Percentiles rank a stretch among this genome's conserved stretches.
Evolutionary conservation across 2,113 vertebrate species (phyloP).

Genomic region (Craseonycteris thonglongyai): DNA sequence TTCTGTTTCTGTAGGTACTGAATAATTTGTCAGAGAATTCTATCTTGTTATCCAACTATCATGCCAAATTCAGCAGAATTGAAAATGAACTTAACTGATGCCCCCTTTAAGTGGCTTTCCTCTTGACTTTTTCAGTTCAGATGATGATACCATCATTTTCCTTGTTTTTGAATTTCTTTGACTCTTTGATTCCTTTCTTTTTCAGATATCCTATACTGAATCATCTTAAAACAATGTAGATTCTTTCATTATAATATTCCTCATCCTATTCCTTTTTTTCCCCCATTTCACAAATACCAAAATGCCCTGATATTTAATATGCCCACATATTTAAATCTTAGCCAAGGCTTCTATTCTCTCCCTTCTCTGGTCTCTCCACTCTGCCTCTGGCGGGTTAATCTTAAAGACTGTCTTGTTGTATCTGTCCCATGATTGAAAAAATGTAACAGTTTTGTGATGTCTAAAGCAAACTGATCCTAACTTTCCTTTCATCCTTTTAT

Average conservation of each 20-base stretch:
- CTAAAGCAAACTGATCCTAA: neutral
- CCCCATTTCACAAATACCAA: neutral
- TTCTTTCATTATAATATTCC: neutral
- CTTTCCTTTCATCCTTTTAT: neutral
- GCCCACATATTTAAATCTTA: neutral
- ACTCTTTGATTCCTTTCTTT: neutral
- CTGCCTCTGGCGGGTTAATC: neutral
- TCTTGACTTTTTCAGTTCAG: neutral
- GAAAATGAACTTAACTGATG: neutral
- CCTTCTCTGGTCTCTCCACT: neutral
- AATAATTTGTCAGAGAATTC: neutral
- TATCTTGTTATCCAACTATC: neutral
- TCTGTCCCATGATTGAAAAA: neutral
- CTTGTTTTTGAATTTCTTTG: neutral
- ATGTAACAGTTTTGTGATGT: neutral
- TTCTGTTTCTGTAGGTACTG: neutral
- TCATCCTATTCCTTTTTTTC: neutral
- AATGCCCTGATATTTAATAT: neutral
- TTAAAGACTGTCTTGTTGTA: neutral
- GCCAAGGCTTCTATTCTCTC: neutral
- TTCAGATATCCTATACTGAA: neutral
- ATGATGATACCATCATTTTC: neutral
- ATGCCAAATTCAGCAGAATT: neutral
- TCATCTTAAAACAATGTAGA: neutral
- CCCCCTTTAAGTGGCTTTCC: neutral